Conservation (phyloP, 2,113 vertebrate genomes). For the Protobothrops flavoviridis region DNA sequence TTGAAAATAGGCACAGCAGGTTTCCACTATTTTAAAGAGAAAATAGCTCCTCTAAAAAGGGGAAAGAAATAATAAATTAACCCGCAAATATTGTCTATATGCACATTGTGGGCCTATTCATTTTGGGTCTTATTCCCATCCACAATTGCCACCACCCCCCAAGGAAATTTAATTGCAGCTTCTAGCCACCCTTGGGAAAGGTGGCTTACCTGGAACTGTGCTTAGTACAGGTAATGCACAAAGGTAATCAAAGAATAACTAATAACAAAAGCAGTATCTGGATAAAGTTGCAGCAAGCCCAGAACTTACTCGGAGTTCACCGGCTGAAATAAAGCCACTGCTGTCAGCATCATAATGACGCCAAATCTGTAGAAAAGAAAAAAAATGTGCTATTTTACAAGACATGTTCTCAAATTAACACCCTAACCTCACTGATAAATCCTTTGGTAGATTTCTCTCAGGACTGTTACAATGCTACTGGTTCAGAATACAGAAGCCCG, state of each 20-base stretch:
- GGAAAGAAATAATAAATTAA: background rate
- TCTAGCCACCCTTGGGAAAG: background rate
- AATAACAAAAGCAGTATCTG: constrained; percentile 19
- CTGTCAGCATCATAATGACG: constrained; percentile 91
- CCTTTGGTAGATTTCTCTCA: background rate
- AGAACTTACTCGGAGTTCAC: constrained; percentile 82
- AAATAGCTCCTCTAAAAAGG: background rate
- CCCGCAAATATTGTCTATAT: background rate
- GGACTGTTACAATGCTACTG: background rate
- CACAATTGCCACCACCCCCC: background rate
- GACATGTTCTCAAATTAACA: background rate
- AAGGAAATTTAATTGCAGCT: background rate
- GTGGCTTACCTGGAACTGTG: background rate
- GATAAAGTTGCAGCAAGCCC: constrained; percentile 8
- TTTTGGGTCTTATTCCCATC: background rate
- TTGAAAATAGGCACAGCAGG: background rate
- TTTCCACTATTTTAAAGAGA: background rate
- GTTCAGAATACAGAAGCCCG: background rate
- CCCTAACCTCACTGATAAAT: background rate
- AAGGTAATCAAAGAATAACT: background rate
- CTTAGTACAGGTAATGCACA: background rate
- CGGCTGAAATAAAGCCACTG: constrained; percentile 92
- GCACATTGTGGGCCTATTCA: background rate
- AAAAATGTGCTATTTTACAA: background rate
- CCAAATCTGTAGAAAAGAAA: constrained; percentile 83